Evolutionary conservation across 1,140 invertebrate genomes (phyloP).

Genomic region (Centruroides vittatus): DNA sequence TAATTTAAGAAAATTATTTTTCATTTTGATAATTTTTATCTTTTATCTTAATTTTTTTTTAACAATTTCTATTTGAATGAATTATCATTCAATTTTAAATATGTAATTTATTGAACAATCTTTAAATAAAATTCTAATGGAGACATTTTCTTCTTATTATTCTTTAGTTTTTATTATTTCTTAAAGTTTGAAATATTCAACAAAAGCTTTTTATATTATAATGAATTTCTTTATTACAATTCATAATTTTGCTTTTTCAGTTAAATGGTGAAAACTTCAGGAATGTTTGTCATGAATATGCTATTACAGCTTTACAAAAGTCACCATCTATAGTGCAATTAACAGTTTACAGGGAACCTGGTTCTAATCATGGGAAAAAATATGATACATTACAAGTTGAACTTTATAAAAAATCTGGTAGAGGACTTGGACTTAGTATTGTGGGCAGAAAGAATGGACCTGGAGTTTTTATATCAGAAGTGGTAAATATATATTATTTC

Average conservation of each 20-base stretch:
- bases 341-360: conserved; percentile 63
- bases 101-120: too few relatives aligned
- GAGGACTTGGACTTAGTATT: conserved; percentile 79
- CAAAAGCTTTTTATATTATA: too few relatives aligned
- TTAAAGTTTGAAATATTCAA: too few relatives aligned
- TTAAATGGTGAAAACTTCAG: conserved; percentile 55
- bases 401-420: conserved; percentile 75
- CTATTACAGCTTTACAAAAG: conserved; percentile 32
- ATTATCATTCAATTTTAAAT: too few relatives aligned
- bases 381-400: conserved; percentile 77
- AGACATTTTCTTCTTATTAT: too few relatives aligned
- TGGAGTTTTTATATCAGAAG: conserved; percentile 80
- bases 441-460: conserved; percentile 65
- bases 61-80: too few relatives aligned
- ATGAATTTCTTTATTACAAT: too few relatives aligned
- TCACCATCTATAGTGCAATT: conserved; percentile 57
- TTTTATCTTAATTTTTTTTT: too few relatives aligned
- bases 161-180: too few relatives aligned
- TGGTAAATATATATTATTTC: conserved; percentile 45
- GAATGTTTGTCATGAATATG: conserved; percentile 41
- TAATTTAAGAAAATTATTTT: too few relatives aligned
- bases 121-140: too few relatives aligned
- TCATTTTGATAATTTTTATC: too few relatives aligned
- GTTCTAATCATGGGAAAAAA: conserved; percentile 44
- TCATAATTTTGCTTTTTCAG: conserved; percentile 9